Evolutionary conservation across 2,888 invertebrate species (phyloP).

Genomic region (Diarsia mendica): DNA sequence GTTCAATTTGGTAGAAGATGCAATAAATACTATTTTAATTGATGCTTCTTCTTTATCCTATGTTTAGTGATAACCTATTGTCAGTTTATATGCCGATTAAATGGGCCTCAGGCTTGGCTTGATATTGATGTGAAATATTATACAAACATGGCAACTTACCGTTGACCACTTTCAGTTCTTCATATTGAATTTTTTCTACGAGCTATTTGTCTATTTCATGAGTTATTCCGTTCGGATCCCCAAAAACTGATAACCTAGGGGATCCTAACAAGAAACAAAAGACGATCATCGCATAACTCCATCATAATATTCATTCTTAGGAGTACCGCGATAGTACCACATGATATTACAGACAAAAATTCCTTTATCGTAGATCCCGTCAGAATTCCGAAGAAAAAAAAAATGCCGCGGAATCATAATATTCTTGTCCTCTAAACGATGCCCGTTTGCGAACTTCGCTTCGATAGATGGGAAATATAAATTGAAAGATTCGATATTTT

Average conservation of each 20-base stretch:
- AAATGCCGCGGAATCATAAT: constrained; percentile 52
- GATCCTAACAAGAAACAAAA: background rate
- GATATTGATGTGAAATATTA: too few relatives aligned
- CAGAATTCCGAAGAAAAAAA: constrained; percentile 28
- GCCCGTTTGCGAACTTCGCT: constrained; percentile 59
- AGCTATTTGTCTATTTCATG: too few relatives aligned
- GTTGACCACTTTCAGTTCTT: background rate
- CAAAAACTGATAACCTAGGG: too few relatives aligned
- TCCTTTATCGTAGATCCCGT: constrained; percentile 13
- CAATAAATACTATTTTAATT: too few relatives aligned
- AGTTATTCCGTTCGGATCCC: too few relatives aligned
- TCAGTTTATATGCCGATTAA: too few relatives aligned
- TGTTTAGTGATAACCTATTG: too few relatives aligned
- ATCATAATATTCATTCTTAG: constrained; percentile 1
- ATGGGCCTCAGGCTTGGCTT: too few relatives aligned
- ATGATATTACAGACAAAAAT: constrained; percentile 27
- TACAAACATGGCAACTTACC: background rate
- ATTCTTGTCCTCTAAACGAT: constrained; percentile 62
- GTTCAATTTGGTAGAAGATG: too few relatives aligned
- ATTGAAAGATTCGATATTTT: constrained; percentile 74
- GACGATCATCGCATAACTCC: background rate
- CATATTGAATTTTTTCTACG: background rate
- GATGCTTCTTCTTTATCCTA: too few relatives aligned
- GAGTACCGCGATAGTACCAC: constrained; percentile 2
- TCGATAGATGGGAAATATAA: constrained; percentile 71